These are phyloP conservation scores for Notoglanidium macrostoma DNA, from an alignment of 2,797 vertebrate genomes.

Conservation along the genomic window DNA sequence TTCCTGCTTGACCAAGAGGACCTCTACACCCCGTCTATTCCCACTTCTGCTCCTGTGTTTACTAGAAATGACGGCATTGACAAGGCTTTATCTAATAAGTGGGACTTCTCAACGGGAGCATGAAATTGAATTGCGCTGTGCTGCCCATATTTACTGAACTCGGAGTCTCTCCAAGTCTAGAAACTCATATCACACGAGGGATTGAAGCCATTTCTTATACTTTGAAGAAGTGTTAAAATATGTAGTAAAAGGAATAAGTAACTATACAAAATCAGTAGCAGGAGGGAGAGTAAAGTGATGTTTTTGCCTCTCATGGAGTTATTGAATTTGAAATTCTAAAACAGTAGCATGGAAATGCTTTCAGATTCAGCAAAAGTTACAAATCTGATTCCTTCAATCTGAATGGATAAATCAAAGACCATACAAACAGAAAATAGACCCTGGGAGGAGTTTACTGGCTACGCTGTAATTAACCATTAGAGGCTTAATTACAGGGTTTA, in stretches of 20 bases:
- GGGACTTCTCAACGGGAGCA: conserved; percentile 54
- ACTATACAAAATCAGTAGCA: neutral
- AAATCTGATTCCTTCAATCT: neutral
- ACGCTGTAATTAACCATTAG: conserved; percentile 14
- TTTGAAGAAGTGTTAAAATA: neutral
- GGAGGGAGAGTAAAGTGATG: neutral
- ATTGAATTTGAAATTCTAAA: neutral
- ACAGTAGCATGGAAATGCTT: neutral
- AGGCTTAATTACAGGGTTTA: conserved; percentile 8
- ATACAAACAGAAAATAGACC: neutral
- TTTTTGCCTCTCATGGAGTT: neutral
- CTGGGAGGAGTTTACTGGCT: conserved; percentile 41
- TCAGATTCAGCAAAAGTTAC: neutral
- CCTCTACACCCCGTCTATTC: conserved; percentile 57
- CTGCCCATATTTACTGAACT: conserved; percentile 48
- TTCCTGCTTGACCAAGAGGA: conserved; percentile 50
- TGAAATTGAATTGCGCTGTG: conserved; percentile 56
- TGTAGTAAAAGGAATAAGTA: neutral
- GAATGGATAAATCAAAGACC: conserved; percentile 38
- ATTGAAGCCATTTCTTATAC: neutral
- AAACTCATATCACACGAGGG: neutral
- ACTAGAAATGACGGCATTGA: conserved; percentile 60
- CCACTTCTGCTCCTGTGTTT: conserved; percentile 59
- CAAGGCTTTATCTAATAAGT: conserved; percentile 61
- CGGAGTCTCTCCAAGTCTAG: neutral